Conservation (phyloP, 2,113 vertebrate species). For the Mesocricetus auratus region DNA sequence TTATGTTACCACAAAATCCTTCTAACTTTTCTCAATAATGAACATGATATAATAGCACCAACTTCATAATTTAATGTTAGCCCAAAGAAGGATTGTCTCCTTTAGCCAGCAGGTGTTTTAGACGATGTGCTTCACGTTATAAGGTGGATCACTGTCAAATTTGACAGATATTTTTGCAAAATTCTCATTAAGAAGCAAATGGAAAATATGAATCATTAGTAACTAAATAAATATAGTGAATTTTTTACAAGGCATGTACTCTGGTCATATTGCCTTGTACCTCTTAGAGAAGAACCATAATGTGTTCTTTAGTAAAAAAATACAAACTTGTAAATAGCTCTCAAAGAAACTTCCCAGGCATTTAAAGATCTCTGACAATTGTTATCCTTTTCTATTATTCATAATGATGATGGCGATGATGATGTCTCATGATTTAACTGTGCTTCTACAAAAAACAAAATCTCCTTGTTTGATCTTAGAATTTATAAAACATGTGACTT, state of each 20-base stretch:
- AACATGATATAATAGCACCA: not conserved
- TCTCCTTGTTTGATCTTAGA: not conserved
- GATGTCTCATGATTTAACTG: not conserved
- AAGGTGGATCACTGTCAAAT: not conserved
- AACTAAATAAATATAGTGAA: not conserved
- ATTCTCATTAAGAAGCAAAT: not conserved
- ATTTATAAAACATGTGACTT: not conserved
- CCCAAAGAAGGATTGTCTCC: not conserved
- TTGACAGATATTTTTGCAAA: constrained; percentile 16
- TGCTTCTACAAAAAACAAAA: not conserved
- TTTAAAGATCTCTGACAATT: not conserved
- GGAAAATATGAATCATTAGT: not conserved
- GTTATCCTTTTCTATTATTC: not conserved
- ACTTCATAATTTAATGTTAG: constrained; percentile 2
- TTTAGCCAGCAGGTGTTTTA: not conserved
- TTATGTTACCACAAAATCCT: not conserved
- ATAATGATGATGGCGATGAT: not conserved
- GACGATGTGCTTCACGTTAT: not conserved
- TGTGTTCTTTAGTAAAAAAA: not conserved
- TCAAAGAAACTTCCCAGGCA: not conserved
- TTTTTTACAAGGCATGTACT: not conserved
- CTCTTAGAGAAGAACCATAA: not conserved
- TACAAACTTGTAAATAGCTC: not conserved
- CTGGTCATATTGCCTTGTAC: not conserved
- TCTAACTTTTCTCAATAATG: not conserved